phyloP scores from a whole-genome alignment of 2,113 vertebrate species.

The Mirounga angustirostris region DNA sequence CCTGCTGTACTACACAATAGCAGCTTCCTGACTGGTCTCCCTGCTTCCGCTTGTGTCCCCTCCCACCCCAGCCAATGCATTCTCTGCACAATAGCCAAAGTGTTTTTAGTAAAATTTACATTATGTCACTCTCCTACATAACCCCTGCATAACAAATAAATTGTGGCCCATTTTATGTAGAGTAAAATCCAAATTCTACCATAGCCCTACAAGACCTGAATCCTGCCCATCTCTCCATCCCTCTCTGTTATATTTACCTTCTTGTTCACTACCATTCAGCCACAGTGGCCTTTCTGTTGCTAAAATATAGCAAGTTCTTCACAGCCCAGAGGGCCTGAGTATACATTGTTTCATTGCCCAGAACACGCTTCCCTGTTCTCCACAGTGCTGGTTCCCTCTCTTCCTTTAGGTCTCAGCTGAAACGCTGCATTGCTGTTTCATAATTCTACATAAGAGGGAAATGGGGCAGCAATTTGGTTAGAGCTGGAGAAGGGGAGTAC shows the following conservation, averaged over 20 bases:
- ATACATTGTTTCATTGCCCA: neutral
- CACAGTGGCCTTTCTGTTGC: slow-evolving; percentile 9
- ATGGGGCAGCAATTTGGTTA: neutral
- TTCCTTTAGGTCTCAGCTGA: neutral
- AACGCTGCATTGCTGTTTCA: neutral
- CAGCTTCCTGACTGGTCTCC: neutral
- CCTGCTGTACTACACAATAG: neutral
- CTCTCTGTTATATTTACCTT: neutral
- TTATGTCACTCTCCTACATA: neutral
- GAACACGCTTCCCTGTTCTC: neutral
- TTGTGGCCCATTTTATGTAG: slow-evolving; percentile 32
- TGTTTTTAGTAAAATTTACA: neutral
- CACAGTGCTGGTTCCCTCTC: neutral
- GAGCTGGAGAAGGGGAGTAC: neutral
- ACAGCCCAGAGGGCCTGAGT: neutral
- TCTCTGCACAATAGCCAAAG: neutral
- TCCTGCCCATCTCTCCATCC: neutral
- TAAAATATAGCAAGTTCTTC: slow-evolving; percentile 5
- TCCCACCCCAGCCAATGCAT: neutral
- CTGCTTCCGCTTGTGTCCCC: neutral
- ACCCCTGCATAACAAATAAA: neutral
- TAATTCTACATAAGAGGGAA: slow-evolving; percentile 17
- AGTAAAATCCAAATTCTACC: slow-evolving; percentile 25
- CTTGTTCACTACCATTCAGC: neutral
- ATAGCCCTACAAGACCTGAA: neutral